Percentiles rank a stretch among this genome's conserved stretches.
phyloP scores from a whole-genome alignment of 2,797 vertebrate species.

The Bovichtus diacanthus region DNA sequence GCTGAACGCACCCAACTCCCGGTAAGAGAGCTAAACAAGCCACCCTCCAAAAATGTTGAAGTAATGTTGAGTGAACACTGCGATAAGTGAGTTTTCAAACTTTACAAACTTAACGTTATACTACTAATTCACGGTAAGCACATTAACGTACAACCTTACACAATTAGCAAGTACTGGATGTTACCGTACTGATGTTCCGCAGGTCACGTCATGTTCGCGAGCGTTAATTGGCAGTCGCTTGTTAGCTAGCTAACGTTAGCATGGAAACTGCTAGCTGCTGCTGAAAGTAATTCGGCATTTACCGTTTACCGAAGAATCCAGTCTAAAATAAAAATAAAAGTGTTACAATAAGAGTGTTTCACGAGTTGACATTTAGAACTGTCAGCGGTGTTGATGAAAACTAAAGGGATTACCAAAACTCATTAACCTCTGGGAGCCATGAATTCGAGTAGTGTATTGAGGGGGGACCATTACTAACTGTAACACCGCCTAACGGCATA shows the following conservation, averaged over 20 bases:
- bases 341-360: no score
- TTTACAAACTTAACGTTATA: no score
- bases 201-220: not conserved
- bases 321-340: not conserved
- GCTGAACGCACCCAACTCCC: not conserved
- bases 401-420: not conserved
- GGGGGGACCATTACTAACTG: no score
- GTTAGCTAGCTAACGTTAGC: no score
- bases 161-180: no score
- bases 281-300: not conserved
- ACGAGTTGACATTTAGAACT: no score
- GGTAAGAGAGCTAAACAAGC: not conserved
- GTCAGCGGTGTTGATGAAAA: not conserved
- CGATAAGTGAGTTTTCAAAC: no score
- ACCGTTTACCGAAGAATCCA: not conserved
- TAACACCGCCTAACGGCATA: no score
- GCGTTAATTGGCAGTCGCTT: not conserved
- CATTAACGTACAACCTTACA: no score
- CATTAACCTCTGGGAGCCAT: not conserved
- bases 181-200: not conserved
- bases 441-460: not conserved
- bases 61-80: no score
- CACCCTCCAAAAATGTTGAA: no score
- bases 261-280: not conserved
- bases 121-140: no score